A percentile compares a stretch with the other conserved stretches of the same genome.
These are phyloP conservation scores for Molossus molossus DNA, from an alignment of 2,797 vertebrate genomes.

Conservation along the genomic window DNA sequence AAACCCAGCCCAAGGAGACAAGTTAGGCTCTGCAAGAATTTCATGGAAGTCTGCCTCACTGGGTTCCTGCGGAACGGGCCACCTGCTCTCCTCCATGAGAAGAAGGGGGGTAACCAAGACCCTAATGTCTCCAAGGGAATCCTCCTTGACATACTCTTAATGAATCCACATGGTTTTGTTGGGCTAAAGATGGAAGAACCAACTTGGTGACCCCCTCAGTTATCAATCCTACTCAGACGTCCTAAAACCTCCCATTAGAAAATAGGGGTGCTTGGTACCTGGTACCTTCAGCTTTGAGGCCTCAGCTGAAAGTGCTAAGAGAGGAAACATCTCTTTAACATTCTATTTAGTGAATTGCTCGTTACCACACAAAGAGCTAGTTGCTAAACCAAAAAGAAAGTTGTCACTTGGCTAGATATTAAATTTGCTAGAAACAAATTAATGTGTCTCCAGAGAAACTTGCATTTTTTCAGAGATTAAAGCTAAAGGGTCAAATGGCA, in stretches of 20 bases:
- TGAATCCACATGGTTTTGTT: not conserved
- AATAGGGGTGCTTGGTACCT: not conserved
- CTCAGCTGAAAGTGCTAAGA: not conserved
- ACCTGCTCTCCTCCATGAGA: not conserved
- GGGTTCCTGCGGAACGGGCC: not conserved
- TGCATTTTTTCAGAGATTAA: not conserved
- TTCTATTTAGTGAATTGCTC: not conserved
- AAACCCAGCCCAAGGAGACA: not conserved
- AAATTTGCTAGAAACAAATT: not conserved
- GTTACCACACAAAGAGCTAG: not conserved
- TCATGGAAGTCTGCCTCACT: not conserved
- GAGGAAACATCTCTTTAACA: not conserved
- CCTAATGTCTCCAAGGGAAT: not conserved
- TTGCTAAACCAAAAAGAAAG: not conserved
- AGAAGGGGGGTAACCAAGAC: not conserved
- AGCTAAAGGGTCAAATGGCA: not conserved
- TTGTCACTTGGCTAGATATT: not conserved
- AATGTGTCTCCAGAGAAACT: not conserved
- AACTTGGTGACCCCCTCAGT: not conserved
- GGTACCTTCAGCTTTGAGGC: not conserved
- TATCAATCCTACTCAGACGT: not conserved
- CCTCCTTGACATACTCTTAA: not conserved
- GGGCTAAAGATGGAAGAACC: not conserved
- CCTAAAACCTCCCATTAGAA: not conserved
- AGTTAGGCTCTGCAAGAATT: not conserved